phyloP scores from a whole-genome alignment of 35 echinoderm and acorn worm species.

The Apostichopus californicus region DNA sequence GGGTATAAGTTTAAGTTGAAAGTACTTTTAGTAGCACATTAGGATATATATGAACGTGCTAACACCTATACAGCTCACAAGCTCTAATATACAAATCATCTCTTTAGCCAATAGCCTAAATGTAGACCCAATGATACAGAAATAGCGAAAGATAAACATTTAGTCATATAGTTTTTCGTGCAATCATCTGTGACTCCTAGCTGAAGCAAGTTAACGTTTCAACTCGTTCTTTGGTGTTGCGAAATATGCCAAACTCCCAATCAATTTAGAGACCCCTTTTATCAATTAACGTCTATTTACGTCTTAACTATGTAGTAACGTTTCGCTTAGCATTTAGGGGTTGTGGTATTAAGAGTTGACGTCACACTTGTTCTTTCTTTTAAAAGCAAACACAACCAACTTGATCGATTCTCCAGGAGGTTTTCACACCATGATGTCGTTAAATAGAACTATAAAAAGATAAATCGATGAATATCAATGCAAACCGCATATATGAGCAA shows the following conservation, averaged over 20 bases:
- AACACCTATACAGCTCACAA: too few relatives aligned
- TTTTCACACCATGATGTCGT: neutral
- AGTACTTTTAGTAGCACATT: too few relatives aligned
- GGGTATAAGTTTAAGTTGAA: too few relatives aligned
- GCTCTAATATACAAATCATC: too few relatives aligned
- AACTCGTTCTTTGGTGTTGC: too few relatives aligned
- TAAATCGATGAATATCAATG: conserved; percentile 39
- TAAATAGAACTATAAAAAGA: conserved; percentile 29
- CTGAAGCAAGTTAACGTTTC: too few relatives aligned
- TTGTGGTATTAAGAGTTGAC: neutral
- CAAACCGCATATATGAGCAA: conserved; percentile 26
- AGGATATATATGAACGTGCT: too few relatives aligned
- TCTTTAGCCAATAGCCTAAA: too few relatives aligned
- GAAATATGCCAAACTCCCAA: neutral
- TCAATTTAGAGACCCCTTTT: neutral
- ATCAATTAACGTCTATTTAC: neutral
- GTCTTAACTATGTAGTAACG: neutral
- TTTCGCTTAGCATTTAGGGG: neutral
- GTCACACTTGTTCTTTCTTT: neutral
- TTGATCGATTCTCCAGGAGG: neutral
- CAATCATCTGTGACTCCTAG: too few relatives aligned
- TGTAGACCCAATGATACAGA: too few relatives aligned
- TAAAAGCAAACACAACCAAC: neutral
- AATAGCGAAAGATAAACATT: too few relatives aligned
- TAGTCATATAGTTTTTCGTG: too few relatives aligned